phyloP scores from a whole-genome alignment of 2,113 vertebrate genomes.

The Numenius arquata region DNA sequence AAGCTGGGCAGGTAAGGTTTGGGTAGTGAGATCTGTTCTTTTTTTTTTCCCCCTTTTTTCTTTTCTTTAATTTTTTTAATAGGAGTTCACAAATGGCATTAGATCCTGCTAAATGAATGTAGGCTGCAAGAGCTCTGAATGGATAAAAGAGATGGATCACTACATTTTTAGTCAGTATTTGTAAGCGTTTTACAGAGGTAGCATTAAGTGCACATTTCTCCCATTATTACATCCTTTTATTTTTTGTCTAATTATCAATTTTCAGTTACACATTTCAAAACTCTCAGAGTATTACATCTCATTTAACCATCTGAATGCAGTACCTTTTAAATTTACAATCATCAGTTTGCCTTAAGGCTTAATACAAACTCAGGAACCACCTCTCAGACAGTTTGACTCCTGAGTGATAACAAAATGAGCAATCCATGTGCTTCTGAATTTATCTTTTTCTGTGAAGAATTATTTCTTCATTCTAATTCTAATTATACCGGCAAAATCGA shows the following conservation, averaged over 20 bases:
- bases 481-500: not conserved
- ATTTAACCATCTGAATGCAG: conserved; percentile 20
- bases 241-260: conserved; percentile 8
- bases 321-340: not conserved
- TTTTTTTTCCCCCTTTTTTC: not conserved
- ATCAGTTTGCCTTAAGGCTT: not conserved
- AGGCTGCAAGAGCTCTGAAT: not conserved
- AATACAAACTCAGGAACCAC: not conserved
- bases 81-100: not conserved
- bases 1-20: not conserved
- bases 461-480: conserved; percentile 1
- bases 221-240: not conserved
- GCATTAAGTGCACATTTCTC: not conserved
- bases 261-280: conserved; percentile 32
- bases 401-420: not conserved
- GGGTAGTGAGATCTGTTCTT: not conserved
- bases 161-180: not conserved
- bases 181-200: not conserved
- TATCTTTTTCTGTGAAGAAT: not conserved
- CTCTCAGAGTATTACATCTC: not conserved
- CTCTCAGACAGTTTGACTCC: not conserved
- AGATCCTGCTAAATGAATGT: not conserved
- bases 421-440: not conserved
- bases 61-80: not conserved
- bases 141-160: not conserved